Evolutionary conservation across 2,113 vertebrate species (phyloP).

Genomic region (Microtus pennsylvanicus): DNA sequence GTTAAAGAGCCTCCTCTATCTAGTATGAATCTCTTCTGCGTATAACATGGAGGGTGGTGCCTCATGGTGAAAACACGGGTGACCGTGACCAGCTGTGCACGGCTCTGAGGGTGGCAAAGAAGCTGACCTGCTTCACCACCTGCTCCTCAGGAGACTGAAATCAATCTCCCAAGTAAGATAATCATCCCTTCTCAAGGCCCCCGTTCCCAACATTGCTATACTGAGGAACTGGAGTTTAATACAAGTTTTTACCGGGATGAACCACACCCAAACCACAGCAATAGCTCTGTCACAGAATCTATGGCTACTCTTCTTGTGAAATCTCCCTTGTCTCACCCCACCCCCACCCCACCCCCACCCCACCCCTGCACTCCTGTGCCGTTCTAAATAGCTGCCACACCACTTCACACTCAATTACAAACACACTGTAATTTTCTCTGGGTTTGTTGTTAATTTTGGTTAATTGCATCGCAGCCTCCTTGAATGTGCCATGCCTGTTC

Average conservation of each 20-base stretch:
- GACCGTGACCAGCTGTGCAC: background rate
- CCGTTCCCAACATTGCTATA: background rate
- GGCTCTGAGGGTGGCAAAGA: background rate
- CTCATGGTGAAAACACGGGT: fast-evolving
- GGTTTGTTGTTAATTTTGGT: conserved; percentile 52
- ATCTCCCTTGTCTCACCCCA: background rate
- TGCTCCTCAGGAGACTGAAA: background rate
- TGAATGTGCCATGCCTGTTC: background rate
- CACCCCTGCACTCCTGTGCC: background rate
- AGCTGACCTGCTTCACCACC: background rate
- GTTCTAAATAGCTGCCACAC: background rate
- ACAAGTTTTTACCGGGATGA: background rate
- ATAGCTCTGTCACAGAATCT: background rate
- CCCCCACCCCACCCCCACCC: no score
- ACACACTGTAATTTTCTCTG: background rate
- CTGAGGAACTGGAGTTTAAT: background rate
- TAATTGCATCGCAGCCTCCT: background rate
- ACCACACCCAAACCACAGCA: background rate
- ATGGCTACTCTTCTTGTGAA: background rate
- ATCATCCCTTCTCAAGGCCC: background rate
- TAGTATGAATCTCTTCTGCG: no score
- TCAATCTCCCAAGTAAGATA: background rate
- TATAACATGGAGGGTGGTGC: no score
- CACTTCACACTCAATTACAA: background rate
- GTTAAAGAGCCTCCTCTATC: background rate